Conservation (phyloP, 2,113 vertebrate genomes). For the Agapornis roseicollis region DNA sequence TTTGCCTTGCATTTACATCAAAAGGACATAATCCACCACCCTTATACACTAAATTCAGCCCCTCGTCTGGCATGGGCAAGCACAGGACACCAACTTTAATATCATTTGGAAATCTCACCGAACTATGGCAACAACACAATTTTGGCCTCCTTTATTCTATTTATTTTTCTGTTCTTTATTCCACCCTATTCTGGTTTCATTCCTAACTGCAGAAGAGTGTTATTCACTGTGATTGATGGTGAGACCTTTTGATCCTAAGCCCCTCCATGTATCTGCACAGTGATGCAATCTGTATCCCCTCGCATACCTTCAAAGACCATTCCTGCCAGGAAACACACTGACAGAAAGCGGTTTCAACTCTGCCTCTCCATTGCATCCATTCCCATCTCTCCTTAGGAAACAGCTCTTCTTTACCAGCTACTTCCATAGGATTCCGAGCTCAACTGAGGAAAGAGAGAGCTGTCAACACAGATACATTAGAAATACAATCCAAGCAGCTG, state of each 20-base stretch:
- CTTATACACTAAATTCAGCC: neutral
- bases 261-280: accelerated
- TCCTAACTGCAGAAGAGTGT: neutral
- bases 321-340: neutral
- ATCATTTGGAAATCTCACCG: neutral
- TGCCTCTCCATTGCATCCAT: neutral
- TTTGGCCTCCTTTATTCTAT: neutral
- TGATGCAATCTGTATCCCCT: neutral
- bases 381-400: neutral
- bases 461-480: constrained; percentile 61
- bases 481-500: constrained; percentile 71
- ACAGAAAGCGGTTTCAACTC: neutral
- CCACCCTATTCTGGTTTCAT: neutral
- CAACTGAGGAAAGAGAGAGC: constrained; percentile 6
- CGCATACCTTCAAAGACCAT: neutral
- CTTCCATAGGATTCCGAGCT: constrained; percentile 33
- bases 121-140: neutral
- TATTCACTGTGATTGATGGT: accelerated
- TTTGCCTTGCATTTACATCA: neutral
- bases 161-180: neutral
- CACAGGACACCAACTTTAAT: neutral
- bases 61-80: neutral
- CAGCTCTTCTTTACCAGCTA: constrained; percentile 4
- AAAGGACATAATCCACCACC: neutral
- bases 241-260: neutral